Base-by-base conservation (phyloP, 2,113 vertebrate genomes). In the Antennarius striatus region DNA sequence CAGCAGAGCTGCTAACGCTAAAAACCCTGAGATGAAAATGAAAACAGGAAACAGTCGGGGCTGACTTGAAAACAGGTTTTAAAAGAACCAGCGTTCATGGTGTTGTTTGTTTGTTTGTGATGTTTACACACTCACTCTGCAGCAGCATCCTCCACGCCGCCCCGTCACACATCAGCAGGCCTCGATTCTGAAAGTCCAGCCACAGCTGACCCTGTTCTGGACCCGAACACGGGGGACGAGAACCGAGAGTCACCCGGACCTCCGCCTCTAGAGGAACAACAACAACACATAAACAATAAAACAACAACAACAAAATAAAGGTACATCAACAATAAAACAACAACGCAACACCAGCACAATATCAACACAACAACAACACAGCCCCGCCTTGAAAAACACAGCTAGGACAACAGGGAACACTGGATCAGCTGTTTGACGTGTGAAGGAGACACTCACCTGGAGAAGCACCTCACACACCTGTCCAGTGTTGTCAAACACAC, bases 131-230 rank as follows among this genome's bases (percentile, higher is more conserved):
- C 86, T 83, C 77, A 98, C 97, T 92, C 89, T 95, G 91, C 68
- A 96, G 69, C 90, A 99, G 79, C 0, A 93, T 90, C 53, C 91
- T 76, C 97, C 97, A 99, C 1, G 63, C 0, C 0, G 77, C 83
- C 40, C 94, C 94, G 0, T 95, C 92, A 67, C 97, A 99, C 46
- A 98, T 75, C 73, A 92, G 92, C 12, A 99, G 88, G 14, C 90
- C 92, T 79, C 78, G 93, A 3, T 22, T 84, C 62, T 82, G 69
- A 2, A 88, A 69, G 0, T 95, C 90, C 50, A 98, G 95, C 97
- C 97, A 99, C 76, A 99, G 92, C 85, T 93, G 95, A 0, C 93
- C 85, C 1, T 84, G 85, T 73, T 95, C 90, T 46, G 61, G 65
- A 22, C 64, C 77, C 1, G 90, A 91, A 68, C 97, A 99, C 0